Evolutionary conservation across 2,113 vertebrate species (phyloP).

Genomic region (Catharus minimus): DNA sequence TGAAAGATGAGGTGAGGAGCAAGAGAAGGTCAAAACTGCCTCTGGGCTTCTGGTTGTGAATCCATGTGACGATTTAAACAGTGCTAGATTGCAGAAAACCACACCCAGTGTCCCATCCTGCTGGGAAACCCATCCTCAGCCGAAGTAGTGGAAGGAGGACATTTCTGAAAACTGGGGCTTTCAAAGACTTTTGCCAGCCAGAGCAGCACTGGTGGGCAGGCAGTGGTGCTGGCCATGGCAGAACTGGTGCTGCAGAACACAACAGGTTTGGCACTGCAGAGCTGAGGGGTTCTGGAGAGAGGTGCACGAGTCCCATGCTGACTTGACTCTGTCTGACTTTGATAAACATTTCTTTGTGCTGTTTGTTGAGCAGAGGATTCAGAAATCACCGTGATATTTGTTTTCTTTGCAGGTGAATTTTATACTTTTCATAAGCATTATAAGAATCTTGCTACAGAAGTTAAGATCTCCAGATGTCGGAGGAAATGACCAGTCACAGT

Average conservation of each 20-base stretch:
- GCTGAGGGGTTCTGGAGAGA: not conserved
- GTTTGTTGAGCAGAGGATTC: not conserved
- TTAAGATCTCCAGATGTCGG: conserved; percentile 76
- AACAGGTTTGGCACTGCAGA: not conserved
- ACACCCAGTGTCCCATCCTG: not conserved
- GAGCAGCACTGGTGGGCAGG: not conserved
- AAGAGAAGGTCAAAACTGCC: not conserved
- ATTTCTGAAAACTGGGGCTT: not conserved
- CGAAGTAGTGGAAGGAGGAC: not conserved
- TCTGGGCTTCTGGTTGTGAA: not conserved
- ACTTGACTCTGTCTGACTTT: not conserved
- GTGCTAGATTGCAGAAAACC: not conserved
- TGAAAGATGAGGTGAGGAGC: not conserved
- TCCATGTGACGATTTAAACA: not conserved
- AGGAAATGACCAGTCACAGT: conserved; percentile 80
- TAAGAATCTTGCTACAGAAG: conserved; percentile 80
- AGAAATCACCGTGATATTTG: not conserved
- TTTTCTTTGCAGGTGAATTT: conserved; percentile 76
- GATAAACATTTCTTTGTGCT: not conserved
- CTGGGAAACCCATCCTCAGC: not conserved
- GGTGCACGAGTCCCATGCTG: too few relatives aligned
- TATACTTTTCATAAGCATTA: conserved; percentile 78
- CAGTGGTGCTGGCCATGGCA: not conserved
- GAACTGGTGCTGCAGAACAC: not conserved
- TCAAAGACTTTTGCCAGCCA: not conserved